Percentiles rank a stretch among this genome's conserved stretches.
phyloP scores from a whole-genome alignment of 2,888 invertebrate genomes.

The Chirona hameri region DNA sequence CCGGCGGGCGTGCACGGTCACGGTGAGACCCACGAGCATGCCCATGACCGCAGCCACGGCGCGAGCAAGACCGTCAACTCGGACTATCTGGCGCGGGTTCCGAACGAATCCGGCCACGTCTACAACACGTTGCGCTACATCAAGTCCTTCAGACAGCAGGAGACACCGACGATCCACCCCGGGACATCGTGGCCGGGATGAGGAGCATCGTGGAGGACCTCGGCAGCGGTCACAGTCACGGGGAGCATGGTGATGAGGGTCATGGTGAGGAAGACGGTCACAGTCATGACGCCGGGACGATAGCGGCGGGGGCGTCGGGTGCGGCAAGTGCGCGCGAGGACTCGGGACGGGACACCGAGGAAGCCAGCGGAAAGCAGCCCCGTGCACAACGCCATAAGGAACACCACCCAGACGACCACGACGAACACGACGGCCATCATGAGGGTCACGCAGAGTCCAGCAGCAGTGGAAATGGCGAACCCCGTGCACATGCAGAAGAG shows the following conservation, averaged over 20 bases:
- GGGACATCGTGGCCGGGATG: not conserved
- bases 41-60: conserved; percentile 35
- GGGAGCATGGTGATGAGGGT: not conserved
- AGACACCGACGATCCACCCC: not conserved
- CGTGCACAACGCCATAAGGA: not conserved
- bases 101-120: conserved; percentile 9
- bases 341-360: not conserved
- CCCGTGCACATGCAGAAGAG: not conserved
- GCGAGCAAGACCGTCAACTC: conserved; percentile 43
- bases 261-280: too few relatives aligned
- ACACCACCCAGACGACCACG: not conserved
- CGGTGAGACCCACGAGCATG: conserved; percentile 38
- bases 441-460: not conserved
- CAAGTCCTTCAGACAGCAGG: not conserved
- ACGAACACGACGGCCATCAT: not conserved
- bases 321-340: not conserved
- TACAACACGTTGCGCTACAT: not conserved
- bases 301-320: too few relatives aligned
- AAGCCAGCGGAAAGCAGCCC: not conserved
- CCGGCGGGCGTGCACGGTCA: conserved; percentile 30
- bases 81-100: conserved; percentile 47
- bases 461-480: not conserved
- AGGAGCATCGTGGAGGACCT: not conserved
- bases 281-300: too few relatives aligned
- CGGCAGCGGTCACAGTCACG: not conserved